Evolutionary conservation across 2,113 vertebrate species (phyloP), one percentile per base, ranked within the genome.

Genomic region (Myotis davidii): DNA sequence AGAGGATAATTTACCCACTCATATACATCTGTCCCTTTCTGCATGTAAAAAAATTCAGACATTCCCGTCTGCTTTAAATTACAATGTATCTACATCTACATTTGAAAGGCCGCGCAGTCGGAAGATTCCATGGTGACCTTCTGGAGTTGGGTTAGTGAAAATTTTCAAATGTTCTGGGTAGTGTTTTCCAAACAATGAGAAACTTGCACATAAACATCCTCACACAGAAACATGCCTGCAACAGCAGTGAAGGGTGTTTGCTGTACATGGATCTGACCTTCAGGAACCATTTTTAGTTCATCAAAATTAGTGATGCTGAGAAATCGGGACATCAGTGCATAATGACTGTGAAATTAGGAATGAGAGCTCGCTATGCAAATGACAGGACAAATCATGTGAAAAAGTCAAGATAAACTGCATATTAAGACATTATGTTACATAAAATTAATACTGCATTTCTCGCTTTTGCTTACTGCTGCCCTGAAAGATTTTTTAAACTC

Each of bases 331-430:
- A 99, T 99, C 98, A 98, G 98, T 99, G 99, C 99, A 99, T 99
- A 99, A 99, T 99, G 99, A 99, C 99, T 99, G 99, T 99, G 99
- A 99, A 99, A 99, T 99, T 99, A 99, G 99, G 99, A 99, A 99
- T 98, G 98, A 99, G 98, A 98, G 98, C 98, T 98, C 97, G 97
- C 98, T 99, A 99, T 99, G 99, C 99, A 99, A 99, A 99, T 99
- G 98, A 99, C 98, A 98, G 99, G 99, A 98, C 98, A 99, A 99
- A 99, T 99, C 99, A 99, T 99, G 99, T 99, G 99, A 99, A 99
- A 99, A 99, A 99, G 99, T 99, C 99, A 99, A 99, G 99, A 99
- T 98, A 99, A 99, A 99, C 98, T 98, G 99, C 99, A 98, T 99
- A 99, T 99, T 99, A 99, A 99, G 99, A 99, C 98, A 98, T 99